A percentile compares a stretch with the other conserved stretches of the same genome.
phyloP scores from a whole-genome alignment of 1,140 invertebrate genomes.

The Mesaphorura yosii region DNA sequence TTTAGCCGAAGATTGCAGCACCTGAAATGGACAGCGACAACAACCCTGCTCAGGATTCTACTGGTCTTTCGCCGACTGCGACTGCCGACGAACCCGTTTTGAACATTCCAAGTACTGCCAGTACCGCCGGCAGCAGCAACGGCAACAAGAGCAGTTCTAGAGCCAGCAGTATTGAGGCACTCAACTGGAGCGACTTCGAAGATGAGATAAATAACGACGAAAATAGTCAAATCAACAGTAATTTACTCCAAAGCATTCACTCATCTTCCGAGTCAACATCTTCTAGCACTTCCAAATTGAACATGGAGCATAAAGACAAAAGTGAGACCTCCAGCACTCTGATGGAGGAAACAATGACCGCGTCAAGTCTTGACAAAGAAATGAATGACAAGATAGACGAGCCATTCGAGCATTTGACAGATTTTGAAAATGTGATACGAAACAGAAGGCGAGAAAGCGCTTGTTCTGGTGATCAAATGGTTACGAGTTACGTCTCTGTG shows the following conservation, averaged over 20 bases:
- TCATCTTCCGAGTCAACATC: too few species aligned
- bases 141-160: too few species aligned
- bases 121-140: too few species aligned
- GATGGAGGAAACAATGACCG: neutral
- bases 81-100: neutral
- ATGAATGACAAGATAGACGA: neutral
- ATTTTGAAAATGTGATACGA: neutral
- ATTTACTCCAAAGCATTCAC: conserved; percentile 13
- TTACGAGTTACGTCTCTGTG: too few species aligned
- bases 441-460: conserved; percentile 6
- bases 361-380: neutral
- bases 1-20: too few species aligned
- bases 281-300: conserved; percentile 11
- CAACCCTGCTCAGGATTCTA: too few species aligned
- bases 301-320: neutral
- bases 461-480: too few species aligned
- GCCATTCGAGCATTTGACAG: neutral
- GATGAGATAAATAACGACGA: conserved; percentile 20
- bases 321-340: neutral
- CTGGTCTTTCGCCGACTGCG: neutral
- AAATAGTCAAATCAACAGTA: neutral
- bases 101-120: conserved; percentile 4
- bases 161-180: conserved; percentile 27
- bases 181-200: conserved; percentile 30
- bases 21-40: too few species aligned